Evolutionary conservation across 2,888 invertebrate genomes (phyloP).

Genomic region (Leptura quadrifasciata): DNA sequence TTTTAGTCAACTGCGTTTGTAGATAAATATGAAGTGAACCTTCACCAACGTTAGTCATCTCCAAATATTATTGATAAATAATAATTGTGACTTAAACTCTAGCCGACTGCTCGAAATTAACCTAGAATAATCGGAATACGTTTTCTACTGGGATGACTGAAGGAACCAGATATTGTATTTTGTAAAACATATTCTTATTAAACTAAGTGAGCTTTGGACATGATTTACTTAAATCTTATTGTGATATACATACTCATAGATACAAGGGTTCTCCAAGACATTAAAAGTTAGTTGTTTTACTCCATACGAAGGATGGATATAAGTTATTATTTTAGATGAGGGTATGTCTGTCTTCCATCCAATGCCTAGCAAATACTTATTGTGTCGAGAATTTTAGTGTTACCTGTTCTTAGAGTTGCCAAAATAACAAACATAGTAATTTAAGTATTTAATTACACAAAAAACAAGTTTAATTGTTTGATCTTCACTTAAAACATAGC

Average conservation of each 20-base stretch:
- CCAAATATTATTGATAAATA: constrained; percentile 8
- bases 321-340: background rate
- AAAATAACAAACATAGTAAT: no score
- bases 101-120: constrained; percentile 17
- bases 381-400: no score
- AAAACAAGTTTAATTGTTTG: no score
- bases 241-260: constrained; percentile 50
- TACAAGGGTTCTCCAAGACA: constrained; percentile 1
- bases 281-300: background rate
- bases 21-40: constrained; percentile 15
- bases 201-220: constrained; percentile 52
- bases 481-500: no score
- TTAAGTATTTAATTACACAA: no score
- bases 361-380: no score
- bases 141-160: background rate
- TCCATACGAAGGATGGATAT: background rate
- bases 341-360: background rate
- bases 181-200: constrained; percentile 32
- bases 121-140: constrained; percentile 23
- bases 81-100: background rate
- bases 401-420: no score
- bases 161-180: background rate
- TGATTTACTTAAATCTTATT: constrained; percentile 50
- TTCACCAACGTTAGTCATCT: background rate
- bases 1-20: background rate